Evolutionary conservation across 2,888 invertebrate genomes (phyloP), one percentile per base, ranked within the genome.

Genomic region (Orchesellides sinensis): DNA sequence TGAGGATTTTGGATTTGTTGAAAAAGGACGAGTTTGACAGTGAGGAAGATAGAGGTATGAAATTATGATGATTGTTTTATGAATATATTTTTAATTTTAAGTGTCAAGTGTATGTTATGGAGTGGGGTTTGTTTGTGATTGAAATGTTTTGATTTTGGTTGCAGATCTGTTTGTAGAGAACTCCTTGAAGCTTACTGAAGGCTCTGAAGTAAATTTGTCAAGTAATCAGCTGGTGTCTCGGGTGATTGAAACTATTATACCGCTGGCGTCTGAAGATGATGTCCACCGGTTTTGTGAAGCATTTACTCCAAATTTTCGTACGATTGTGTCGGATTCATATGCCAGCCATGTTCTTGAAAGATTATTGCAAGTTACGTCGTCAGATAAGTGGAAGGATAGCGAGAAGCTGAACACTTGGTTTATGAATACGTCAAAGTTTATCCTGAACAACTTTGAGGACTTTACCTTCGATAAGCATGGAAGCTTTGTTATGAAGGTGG

Each of bases 361-460:
- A 54, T 90, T 96, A 83, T 89, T 95, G 6, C 89, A 90, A 69
- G 70, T 86, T 6, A 84, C 83, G 12, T 78, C 81, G 14, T 78
- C 78, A 17, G 77, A 90, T 35, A 87, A 89, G 6, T 90, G 90
- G 85, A 88, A 80, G 89, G 19, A 32, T 0, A 89, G 84, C 45
- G 83, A 88, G 0, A 89, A 92, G 56, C 95, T 94, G 86, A 91
- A 92, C 1, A 91, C 92, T 12, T 95, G 94, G 89, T 92, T 94
- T 0, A 84, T 94, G 14, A 95, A 94, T 90, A 91, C 95, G 2
- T 92, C 94, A 81, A 94, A 93, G 90, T 96, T 95, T 90, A 91
- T 94, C 23, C 90, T 96, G 0, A 96, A 96, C 89, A 96, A 96
- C 91, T 91, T 96, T 79, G 96, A 96, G 89, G 96, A 96, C 89